phyloP scores from a whole-genome alignment of 2,888 invertebrate genomes.

The Apeira syringaria region DNA sequence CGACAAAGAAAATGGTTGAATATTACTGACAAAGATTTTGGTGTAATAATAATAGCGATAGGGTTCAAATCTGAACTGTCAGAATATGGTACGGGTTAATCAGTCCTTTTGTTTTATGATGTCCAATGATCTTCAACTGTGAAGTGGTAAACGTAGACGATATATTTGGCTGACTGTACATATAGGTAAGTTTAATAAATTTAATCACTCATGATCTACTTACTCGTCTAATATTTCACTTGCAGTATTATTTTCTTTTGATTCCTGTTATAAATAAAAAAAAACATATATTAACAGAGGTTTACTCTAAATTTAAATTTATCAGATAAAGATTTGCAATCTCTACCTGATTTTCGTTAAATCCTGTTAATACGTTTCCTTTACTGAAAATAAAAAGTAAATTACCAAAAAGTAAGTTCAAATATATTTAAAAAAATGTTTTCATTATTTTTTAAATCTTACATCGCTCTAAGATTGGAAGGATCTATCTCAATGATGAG shows the following conservation, averaged over 20 bases:
- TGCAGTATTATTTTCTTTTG: conserved; percentile 40
- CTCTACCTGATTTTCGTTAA: neutral
- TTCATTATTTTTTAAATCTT: conserved; percentile 8
- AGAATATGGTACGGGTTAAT: no score
- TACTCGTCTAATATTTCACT: conserved; percentile 48
- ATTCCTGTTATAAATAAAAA: neutral
- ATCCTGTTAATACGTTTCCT: neutral
- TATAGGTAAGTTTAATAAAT: no score
- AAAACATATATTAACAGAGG: no score
- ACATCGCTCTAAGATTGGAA: conserved; percentile 5
- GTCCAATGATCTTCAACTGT: no score
- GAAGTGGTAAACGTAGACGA: no score
- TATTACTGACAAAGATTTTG: no score
- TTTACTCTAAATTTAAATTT: neutral
- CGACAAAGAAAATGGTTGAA: no score
- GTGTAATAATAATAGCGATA: no score
- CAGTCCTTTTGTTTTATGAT: no score
- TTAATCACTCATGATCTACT: no score
- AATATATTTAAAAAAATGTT: conserved; percentile 18
- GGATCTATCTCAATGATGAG: conserved; percentile 16
- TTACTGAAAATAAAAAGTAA: conserved; percentile 1
- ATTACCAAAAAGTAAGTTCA: neutral
- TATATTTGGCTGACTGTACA: no score
- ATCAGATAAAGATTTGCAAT: neutral
- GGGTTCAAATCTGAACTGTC: no score